These are phyloP conservation scores for Nomada hirtipes DNA, from an alignment of 2,888 invertebrate genomes.

Conservation along the genomic window DNA sequence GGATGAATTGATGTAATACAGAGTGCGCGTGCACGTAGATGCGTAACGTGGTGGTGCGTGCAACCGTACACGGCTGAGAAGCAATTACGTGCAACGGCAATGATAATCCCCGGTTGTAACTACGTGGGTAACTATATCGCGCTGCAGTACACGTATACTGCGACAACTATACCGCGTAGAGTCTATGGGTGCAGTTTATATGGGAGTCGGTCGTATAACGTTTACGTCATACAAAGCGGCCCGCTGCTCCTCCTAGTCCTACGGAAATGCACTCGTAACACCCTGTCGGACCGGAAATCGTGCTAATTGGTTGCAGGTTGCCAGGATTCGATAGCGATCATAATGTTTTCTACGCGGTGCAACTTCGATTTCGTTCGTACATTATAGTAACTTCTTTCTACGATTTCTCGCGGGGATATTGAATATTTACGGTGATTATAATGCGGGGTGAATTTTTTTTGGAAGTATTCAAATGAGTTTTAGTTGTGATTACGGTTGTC, in stretches of 20 bases:
- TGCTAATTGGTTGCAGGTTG: background rate
- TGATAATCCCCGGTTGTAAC: slow-evolving; percentile 69
- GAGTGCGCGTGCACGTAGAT: slow-evolving; percentile 6
- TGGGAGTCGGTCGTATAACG: slow-evolving; percentile 45
- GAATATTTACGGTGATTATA: too few species aligned
- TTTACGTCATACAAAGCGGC: slow-evolving; percentile 47
- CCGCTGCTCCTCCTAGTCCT: background rate
- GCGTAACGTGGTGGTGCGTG: slow-evolving; percentile 48
- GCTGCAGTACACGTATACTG: slow-evolving; percentile 34
- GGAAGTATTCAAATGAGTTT: too few species aligned
- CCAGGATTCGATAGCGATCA: too few species aligned
- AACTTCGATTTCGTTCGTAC: too few species aligned
- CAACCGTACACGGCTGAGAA: slow-evolving; percentile 59
- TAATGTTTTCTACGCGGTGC: too few species aligned
- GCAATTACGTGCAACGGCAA: slow-evolving; percentile 69
- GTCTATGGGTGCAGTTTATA: slow-evolving; percentile 52
- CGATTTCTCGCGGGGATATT: too few species aligned
- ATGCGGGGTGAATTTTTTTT: too few species aligned
- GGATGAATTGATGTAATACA: background rate
- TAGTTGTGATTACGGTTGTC: too few species aligned
- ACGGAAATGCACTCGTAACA: slow-evolving; percentile 14
- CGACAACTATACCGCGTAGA: slow-evolving; percentile 50
- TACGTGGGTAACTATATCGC: slow-evolving; percentile 68
- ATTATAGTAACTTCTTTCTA: too few species aligned
- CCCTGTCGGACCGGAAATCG: background rate